Evolutionary conservation across 1,140 invertebrate genomes (phyloP).

Genomic region (Asbolus verrucosus): DNA sequence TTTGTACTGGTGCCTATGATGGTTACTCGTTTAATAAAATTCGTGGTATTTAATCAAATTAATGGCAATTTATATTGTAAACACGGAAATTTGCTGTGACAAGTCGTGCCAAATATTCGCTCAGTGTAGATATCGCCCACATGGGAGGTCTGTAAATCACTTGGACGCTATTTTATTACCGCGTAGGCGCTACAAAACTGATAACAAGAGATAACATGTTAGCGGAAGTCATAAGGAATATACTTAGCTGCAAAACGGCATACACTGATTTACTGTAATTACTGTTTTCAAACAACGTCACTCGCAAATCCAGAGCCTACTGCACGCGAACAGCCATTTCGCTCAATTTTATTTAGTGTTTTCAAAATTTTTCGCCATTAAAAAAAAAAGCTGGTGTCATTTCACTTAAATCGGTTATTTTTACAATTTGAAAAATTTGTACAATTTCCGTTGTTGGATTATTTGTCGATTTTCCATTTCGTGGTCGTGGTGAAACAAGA

Average conservation of each 20-base stretch:
- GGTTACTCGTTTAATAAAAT: not conserved
- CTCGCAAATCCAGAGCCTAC: too few species aligned
- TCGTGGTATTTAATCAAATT: not conserved
- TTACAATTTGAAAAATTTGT: too few species aligned
- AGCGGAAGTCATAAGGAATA: conserved; percentile 23
- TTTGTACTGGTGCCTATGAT: not conserved
- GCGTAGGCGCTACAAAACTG: conserved; percentile 39
- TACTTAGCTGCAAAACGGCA: conserved; percentile 25
- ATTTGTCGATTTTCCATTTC: too few species aligned
- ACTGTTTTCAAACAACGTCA: too few species aligned
- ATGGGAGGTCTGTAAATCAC: conserved; percentile 48
- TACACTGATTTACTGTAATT: conserved; percentile 34
- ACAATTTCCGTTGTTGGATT: too few species aligned
- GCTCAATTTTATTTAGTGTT: too few species aligned
- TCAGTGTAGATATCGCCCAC: conserved; percentile 47
- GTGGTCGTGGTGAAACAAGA: too few species aligned
- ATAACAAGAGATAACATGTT: conserved; percentile 47
- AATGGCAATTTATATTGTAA: conserved; percentile 15
- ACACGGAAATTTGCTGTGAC: conserved; percentile 33
- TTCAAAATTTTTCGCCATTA: too few species aligned
- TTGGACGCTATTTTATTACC: conserved; percentile 47
- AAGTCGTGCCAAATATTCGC: conserved; percentile 45
- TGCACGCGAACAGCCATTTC: too few species aligned
- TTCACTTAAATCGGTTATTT: too few species aligned
- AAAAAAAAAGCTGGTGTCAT: too few species aligned